phyloP scores from a whole-genome alignment of 1,140 invertebrate species.

The Drosophila tristis region DNA sequence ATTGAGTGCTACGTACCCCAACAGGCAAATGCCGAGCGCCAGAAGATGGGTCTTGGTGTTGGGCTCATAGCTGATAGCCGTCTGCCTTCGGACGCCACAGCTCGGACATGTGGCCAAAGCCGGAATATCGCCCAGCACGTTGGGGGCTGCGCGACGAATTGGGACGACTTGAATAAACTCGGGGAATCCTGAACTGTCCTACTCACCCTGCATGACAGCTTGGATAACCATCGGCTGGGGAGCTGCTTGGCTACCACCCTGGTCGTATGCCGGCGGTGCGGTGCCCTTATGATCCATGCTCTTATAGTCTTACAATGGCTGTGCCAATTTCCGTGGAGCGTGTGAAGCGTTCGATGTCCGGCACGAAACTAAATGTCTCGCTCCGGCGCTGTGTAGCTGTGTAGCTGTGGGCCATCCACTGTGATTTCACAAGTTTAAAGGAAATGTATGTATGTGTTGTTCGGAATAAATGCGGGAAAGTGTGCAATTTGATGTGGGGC shows the following conservation, averaged over 20 bases:
- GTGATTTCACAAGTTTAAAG: too few relatives aligned
- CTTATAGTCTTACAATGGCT: neutral
- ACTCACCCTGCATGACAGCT: slow-evolving; percentile 7
- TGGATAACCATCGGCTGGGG: neutral
- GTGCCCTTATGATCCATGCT: neutral
- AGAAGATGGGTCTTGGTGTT: slow-evolving; percentile 87
- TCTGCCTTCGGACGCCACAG: slow-evolving; percentile 39
- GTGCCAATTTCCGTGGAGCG: slow-evolving; percentile 5
- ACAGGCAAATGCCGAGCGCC: slow-evolving; percentile 86
- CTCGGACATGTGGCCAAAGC: slow-evolving; percentile 54
- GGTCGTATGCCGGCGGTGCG: neutral
- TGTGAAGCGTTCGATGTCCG: slow-evolving; percentile 13
- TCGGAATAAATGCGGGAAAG: too few relatives aligned
- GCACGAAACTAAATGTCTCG: slow-evolving; percentile 6
- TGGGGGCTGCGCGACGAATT: slow-evolving; percentile 1
- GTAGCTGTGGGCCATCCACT: too few relatives aligned
- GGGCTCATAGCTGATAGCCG: slow-evolving; percentile 68
- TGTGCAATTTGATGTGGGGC: neutral
- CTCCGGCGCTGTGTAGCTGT: too few relatives aligned
- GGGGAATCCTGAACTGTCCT: neutral
- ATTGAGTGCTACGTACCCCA: slow-evolving; percentile 84
- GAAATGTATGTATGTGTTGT: too few relatives aligned
- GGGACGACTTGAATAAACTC: neutral
- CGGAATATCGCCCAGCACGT: slow-evolving; percentile 41
- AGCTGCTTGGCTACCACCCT: too few relatives aligned